These are phyloP conservation scores for Cyprinodon variegatus DNA, from an alignment of 2,113 vertebrate genomes.

Conservation along the genomic window DNA sequence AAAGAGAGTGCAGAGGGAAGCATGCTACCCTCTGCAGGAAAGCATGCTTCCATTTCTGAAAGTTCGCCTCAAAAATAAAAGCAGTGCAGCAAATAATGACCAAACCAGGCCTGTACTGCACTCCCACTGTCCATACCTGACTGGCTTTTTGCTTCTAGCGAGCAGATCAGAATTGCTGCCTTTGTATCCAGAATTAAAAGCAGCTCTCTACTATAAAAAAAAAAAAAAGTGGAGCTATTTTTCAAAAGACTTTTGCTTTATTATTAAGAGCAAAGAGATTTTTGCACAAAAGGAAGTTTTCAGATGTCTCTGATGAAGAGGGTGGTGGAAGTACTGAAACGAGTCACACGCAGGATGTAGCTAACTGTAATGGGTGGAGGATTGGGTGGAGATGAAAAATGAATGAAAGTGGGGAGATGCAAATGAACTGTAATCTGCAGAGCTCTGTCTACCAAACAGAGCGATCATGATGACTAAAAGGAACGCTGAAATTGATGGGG, in stretches of 20 bases:
- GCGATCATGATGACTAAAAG: not conserved
- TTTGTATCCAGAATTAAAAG: constrained; percentile 6
- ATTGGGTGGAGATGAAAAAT: constrained; percentile 1
- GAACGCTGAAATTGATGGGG: not conserved
- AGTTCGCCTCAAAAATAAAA: constrained; percentile 34
- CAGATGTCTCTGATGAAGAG: not conserved
- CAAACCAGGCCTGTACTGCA: constrained; percentile 4
- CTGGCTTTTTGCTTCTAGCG: constrained; percentile 34
- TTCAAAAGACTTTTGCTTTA: not conserved
- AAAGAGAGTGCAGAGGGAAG: not conserved
- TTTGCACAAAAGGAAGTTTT: too few species aligned
- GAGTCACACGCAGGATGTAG: not conserved
- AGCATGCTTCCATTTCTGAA: constrained; percentile 1
- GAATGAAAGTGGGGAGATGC: not conserved
- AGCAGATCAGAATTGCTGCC: constrained; percentile 13
- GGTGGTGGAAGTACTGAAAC: constrained; percentile 11
- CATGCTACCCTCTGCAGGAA: not conserved
- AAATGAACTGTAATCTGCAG: not conserved
- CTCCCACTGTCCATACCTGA: constrained; percentile 26
- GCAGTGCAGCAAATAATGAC: constrained; percentile 28
- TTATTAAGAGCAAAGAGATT: too few species aligned
- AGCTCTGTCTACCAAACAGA: not conserved
- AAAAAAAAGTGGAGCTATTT: not conserved
- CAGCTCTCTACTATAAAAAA: not conserved
- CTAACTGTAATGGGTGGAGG: constrained; percentile 22